phyloP scores from a whole-genome alignment of 1,140 invertebrate genomes.

The Neodiprion fabricii region DNA sequence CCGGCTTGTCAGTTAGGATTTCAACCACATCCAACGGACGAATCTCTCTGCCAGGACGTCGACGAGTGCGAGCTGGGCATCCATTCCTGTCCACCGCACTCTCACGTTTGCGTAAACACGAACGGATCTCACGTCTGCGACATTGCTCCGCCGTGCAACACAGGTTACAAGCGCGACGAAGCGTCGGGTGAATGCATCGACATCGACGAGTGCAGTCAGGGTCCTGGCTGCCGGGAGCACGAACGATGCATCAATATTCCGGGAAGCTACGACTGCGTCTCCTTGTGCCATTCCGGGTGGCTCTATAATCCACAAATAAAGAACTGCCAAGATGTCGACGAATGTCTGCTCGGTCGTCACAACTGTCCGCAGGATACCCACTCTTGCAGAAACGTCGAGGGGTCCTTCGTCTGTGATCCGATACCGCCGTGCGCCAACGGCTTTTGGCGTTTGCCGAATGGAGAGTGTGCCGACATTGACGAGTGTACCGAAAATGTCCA shows the following conservation, averaged over 20 bases:
- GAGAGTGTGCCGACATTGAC: slow-evolving; percentile 63
- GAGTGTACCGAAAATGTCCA: slow-evolving; percentile 58
- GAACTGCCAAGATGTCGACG: slow-evolving; percentile 87
- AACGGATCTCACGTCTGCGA: slow-evolving; percentile 80
- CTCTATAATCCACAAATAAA: slow-evolving; percentile 63
- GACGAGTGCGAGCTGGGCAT: slow-evolving; percentile 72
- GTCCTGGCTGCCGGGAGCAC: slow-evolving; percentile 71
- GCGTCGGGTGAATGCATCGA: slow-evolving; percentile 70
- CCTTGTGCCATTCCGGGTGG: slow-evolving; percentile 61
- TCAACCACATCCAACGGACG: slow-evolving; percentile 65
- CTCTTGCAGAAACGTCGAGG: slow-evolving; percentile 47
- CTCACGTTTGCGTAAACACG: slow-evolving; percentile 79
- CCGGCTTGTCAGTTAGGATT: slow-evolving; percentile 36
- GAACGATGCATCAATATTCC: slow-evolving; percentile 76
- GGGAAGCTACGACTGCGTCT: slow-evolving; percentile 76
- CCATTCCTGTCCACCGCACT: slow-evolving; percentile 66
- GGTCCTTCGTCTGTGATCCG: slow-evolving; percentile 43
- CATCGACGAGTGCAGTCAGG: slow-evolving; percentile 74
- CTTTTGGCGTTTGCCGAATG: slow-evolving; percentile 46
- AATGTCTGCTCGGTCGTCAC: slow-evolving; percentile 68
- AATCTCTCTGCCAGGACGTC: slow-evolving; percentile 70
- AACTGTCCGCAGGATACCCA: slow-evolving; percentile 42
- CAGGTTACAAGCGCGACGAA: neutral
- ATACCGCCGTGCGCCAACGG: slow-evolving; percentile 39
- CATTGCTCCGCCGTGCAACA: slow-evolving; percentile 61